Evolutionary conservation across 2,113 vertebrate species (phyloP), one percentile per base, ranked within the genome.

Genomic region (Gila orcuttii): DNA sequence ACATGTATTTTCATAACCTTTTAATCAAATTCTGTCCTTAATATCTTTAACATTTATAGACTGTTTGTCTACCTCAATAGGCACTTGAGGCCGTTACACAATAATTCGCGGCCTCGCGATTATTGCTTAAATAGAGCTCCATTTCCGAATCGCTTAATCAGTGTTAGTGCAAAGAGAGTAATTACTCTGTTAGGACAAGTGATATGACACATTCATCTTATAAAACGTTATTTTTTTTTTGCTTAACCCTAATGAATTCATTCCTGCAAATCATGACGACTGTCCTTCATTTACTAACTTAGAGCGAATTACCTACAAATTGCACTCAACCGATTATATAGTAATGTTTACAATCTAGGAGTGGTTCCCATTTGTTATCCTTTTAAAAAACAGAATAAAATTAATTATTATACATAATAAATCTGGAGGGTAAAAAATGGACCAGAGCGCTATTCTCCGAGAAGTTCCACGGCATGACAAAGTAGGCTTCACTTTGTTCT

Each of bases 81-180:
- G 17, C 4, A 23, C 19, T 33, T 59, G 28, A 36, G 28, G 31
- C 39, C 5, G 2, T 25, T n/a, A 13, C 36, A 15, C 39, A n/a
- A 6, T 68, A n/a, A 45, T 45, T 11, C 23, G 11, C 4, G 1
- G 69, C 69, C 69, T 45, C 4, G 1, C 2, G 86, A 91, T 83
- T 31, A 62, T 88, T 87, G 68, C 68, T 12, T 23, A 36, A 33
- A 36, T 82, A 47, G 11, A 47, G 23, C 71, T 74, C 21, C 6
- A n/a, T 74, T 45, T 74, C 4, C 2, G 8, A 47, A n/a, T 45
- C 8, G 62, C 64, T 77, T 79, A 42, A 73, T 79, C 25, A 84
- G 55, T 76, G 50, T 71, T 89, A 87, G 90, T 89, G 78, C 81
- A 87, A 87, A 89, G 36, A 62, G 86, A 87, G 85, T 0, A 8